Evolutionary conservation across 2,888 invertebrate genomes (phyloP).

Genomic region (Oxystoma pomonae): DNA sequence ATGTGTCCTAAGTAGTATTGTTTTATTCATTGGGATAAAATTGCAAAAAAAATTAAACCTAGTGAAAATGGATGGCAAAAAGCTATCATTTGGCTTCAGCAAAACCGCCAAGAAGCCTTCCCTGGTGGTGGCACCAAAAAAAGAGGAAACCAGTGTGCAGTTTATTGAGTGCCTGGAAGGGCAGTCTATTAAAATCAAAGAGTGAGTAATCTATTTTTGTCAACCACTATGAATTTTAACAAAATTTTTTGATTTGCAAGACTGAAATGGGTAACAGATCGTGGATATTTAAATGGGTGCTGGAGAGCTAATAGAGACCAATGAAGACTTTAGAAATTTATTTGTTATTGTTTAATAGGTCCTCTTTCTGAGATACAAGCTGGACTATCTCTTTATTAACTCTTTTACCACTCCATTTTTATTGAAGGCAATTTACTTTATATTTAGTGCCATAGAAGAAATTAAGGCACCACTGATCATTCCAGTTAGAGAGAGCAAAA

Average conservation of each 20-base stretch:
- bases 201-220: slow-evolving; percentile 52
- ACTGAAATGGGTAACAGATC: too few relatives aligned
- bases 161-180: slow-evolving; percentile 75
- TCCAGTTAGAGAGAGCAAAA: slow-evolving; percentile 54
- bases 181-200: slow-evolving; percentile 69
- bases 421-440: too few relatives aligned
- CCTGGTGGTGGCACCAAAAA: slow-evolving; percentile 43
- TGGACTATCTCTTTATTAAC: too few relatives aligned
- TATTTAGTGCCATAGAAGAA: slow-evolving; percentile 54
- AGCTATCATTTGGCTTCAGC: slow-evolving; percentile 77
- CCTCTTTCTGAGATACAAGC: too few relatives aligned
- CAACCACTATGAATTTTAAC: slow-evolving; percentile 5
- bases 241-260: slow-evolving; percentile 21
- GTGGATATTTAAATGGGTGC: too few relatives aligned
- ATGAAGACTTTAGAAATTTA: too few relatives aligned
- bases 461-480: slow-evolving; percentile 58
- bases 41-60: background rate
- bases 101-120: slow-evolving; percentile 59
- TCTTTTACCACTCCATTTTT: too few relatives aligned
- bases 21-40: background rate
- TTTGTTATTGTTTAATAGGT: too few relatives aligned
- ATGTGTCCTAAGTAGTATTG: too few relatives aligned
- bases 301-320: too few relatives aligned
- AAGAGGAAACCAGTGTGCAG: slow-evolving; percentile 57
- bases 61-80: slow-evolving; percentile 48